These are phyloP conservation scores for Nothoprocta perdicaria DNA, from an alignment of 2,113 vertebrate species.

Conservation along the genomic window DNA sequence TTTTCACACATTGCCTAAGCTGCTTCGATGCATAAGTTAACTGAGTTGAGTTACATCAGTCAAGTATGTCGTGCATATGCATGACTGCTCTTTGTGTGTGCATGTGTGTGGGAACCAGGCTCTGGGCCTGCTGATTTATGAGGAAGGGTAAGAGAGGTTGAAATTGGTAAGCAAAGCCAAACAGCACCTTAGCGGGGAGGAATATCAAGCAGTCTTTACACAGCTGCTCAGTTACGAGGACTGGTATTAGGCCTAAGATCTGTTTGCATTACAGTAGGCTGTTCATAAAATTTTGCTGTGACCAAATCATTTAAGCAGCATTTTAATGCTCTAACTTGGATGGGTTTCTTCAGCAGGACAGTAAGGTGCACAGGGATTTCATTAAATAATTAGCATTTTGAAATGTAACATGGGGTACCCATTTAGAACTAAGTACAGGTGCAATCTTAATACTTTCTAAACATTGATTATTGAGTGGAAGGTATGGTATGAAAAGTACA, in stretches of 20 bases:
- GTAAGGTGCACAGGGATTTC: neutral
- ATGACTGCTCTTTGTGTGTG: neutral
- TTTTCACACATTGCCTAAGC: conserved; percentile 74
- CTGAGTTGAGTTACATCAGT: conserved; percentile 22
- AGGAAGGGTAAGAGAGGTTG: conserved; percentile 34
- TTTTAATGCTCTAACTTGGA: neutral
- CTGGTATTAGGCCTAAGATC: neutral
- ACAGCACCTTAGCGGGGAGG: neutral
- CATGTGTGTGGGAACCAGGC: neutral
- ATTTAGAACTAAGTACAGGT: neutral
- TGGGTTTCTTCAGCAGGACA: neutral
- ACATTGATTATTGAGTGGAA: fast-evolving
- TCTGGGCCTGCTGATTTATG: conserved; percentile 14
- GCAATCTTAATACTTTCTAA: neutral
- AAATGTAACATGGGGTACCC: neutral
- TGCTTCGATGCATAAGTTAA: conserved; percentile 63
- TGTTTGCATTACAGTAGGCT: neutral
- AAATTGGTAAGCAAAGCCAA: conserved; percentile 43
- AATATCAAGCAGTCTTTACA: conserved; percentile 2
- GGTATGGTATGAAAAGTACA: neutral
- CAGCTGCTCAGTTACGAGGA: neutral
- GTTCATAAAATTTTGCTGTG: neutral
- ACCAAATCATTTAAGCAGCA: neutral
- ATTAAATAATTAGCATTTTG: neutral
- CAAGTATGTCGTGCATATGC: conserved; percentile 29